phyloP scores from a whole-genome alignment of 2,888 invertebrate species.

The Drosophila colorata region DNA sequence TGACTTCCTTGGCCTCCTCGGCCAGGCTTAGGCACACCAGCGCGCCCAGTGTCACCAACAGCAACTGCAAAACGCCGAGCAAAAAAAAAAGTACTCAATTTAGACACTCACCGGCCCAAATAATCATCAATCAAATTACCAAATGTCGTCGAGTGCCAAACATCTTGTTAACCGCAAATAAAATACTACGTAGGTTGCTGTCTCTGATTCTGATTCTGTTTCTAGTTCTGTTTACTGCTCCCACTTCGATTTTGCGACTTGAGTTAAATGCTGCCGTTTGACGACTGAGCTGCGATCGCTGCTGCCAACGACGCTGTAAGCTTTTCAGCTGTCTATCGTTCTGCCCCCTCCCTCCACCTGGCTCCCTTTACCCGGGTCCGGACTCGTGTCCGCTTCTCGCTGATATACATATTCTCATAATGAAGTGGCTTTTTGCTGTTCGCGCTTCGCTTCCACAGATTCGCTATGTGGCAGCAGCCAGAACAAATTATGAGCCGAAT shows the following conservation, averaged over 20 bases:
- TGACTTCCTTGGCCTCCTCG: conserved; percentile 47
- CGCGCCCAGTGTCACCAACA: conserved; percentile 21
- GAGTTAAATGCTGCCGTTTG: conserved; percentile 75
- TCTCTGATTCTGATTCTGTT: conserved; percentile 16
- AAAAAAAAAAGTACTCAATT: conserved; percentile 4
- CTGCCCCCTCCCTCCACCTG: not conserved
- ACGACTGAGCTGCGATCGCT: conserved; percentile 68
- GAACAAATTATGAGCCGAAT: conserved; percentile 70
- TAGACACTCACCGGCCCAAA: conserved; percentile 5
- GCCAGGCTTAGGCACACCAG: conserved; percentile 5
- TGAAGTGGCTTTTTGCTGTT: conserved; percentile 55
- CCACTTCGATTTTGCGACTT: conserved; percentile 66
- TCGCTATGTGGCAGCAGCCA: conserved; percentile 43
- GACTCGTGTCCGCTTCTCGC: not conserved
- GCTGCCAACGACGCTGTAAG: conserved; percentile 59
- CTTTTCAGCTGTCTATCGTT: conserved; percentile 46
- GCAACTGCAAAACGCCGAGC: conserved; percentile 26
- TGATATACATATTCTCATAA: conserved; percentile 45
- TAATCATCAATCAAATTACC: conserved; percentile 65
- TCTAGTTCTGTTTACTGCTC: conserved; percentile 31
- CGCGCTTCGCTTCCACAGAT: conserved; percentile 22
- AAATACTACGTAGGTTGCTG: conserved; percentile 16
- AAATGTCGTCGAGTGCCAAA: conserved; percentile 58
- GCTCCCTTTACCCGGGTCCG: not conserved
- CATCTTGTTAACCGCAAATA: conserved; percentile 53